These are phyloP conservation scores for Abrostola triplasia DNA, from an alignment of 2,888 invertebrate species.

Conservation along the genomic window DNA sequence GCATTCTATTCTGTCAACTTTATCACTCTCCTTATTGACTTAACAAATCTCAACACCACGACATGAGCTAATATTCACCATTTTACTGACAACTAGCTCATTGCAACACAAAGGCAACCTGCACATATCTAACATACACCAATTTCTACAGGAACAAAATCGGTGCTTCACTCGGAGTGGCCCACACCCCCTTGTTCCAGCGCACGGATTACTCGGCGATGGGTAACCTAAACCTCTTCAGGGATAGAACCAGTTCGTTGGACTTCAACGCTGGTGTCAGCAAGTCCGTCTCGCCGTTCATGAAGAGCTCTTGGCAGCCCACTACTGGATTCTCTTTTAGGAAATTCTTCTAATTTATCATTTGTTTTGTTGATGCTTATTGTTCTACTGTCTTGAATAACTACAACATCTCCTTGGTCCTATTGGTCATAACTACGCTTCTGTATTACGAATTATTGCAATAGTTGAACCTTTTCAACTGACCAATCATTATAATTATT, in stretches of 20 bases:
- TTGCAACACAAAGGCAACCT: too few relatives aligned
- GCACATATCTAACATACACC: too few relatives aligned
- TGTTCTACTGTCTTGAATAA: background rate
- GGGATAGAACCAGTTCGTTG: constrained; percentile 53
- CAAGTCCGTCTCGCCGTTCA: constrained; percentile 63
- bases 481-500: too few relatives aligned
- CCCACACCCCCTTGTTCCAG: constrained; percentile 62
- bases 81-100: too few relatives aligned
- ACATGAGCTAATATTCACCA: too few relatives aligned
- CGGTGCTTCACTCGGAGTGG: constrained; percentile 60
- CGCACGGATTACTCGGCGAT: constrained; percentile 65
- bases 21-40: too few relatives aligned
- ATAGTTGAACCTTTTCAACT: too few relatives aligned
- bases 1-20: too few relatives aligned
- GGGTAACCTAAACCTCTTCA: constrained; percentile 67
- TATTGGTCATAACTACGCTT: too few relatives aligned
- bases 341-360: constrained; percentile 54
- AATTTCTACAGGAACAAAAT: constrained; percentile 58
- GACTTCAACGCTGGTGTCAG: constrained; percentile 68
- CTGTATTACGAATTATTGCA: too few relatives aligned
- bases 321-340: constrained; percentile 56
- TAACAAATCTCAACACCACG: too few relatives aligned
- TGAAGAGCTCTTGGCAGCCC: constrained; percentile 63
- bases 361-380: background rate
- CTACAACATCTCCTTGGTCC: background rate